Percentiles rank a stretch among this genome's conserved stretches.
phyloP scores from a whole-genome alignment of 2,888 invertebrate species.

The Drosophila cognata region DNA sequence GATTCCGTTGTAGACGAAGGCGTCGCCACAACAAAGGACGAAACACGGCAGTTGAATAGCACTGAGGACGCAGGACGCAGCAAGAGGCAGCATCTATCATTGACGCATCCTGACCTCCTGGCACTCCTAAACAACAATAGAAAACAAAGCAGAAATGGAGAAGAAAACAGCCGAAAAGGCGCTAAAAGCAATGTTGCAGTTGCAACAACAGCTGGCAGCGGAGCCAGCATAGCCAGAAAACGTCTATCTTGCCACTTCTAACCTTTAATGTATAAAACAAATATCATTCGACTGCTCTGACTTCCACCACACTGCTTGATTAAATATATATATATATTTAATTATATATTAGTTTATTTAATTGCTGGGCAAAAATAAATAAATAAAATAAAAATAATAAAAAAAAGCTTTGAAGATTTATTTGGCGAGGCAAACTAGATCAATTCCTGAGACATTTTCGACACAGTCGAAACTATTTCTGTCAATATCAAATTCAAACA shows the following conservation, averaged over 20 bases:
- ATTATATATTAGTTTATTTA: no score
- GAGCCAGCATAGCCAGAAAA: background rate
- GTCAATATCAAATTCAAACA: background rate
- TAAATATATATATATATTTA: no score
- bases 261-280: background rate
- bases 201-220: background rate
- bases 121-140: conserved; percentile 19
- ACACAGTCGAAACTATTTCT: background rate
- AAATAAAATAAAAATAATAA: no score
- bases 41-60: background rate
- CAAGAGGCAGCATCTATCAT: background rate
- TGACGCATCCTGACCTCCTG: background rate
- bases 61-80: background rate
- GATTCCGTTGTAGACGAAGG: background rate
- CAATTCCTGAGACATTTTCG: background rate
- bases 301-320: no score
- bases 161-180: conserved; percentile 42
- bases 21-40: background rate
- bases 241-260: background rate
- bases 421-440: background rate
- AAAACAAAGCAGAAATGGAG: conserved; percentile 27
- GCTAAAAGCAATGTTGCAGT: conserved; percentile 19
- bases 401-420: background rate
- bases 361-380: no score
- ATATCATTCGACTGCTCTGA: background rate